Base-by-base conservation (phyloP, 2,797 vertebrate genomes). In the Malurus splendens region DNA sequence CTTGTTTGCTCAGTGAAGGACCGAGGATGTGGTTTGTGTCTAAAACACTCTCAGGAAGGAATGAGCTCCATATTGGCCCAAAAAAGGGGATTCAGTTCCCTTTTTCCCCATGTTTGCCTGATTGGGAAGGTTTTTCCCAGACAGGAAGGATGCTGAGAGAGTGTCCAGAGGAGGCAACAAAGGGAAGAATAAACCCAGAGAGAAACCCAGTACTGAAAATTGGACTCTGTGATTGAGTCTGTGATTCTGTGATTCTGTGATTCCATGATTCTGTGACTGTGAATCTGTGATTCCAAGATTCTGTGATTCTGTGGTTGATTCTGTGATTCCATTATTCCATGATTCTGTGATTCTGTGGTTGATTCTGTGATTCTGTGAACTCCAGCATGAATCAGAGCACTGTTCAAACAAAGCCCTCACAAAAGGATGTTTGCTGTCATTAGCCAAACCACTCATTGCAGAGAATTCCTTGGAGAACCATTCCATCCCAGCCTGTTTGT, bases 321-420 rank as follows among this genome's bases (percentile, higher is more conserved):
- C 36, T 36, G 36, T 36, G 36, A 36, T 36, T 36, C 36, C 9
- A 9, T 36, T 9, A 36, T 36, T 36, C 33, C 36, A 36, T 10
- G 36, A 36, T 36, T 36, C 36, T 11, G 10, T 36, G 36, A 36
- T 36, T 36, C 36, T 36, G 36, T 36, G 36, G 36, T 36, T 36
- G 36, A 36, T 36, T 11, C 36, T 36, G 36, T 12, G 36, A 36
- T 11, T 36, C 36, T 12, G 36, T 36, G 36, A 36, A 0, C 66
- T 83, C 70, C 60, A 33, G 60, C n/a, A 42, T 72, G 68, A 89
- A 85, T 87, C 54, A 70, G 56, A 67, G 45, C 1, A 14, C 39
- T 89, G 88, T 20, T 60, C 86, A 95, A 96, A 95, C 86, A 92
- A 72, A 94, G 28, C 75, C 47, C 70, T 81, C 56, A 30, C 62